Evolutionary conservation across 2,113 vertebrate species (phyloP).

Genomic region (Hippolais icterina): DNA sequence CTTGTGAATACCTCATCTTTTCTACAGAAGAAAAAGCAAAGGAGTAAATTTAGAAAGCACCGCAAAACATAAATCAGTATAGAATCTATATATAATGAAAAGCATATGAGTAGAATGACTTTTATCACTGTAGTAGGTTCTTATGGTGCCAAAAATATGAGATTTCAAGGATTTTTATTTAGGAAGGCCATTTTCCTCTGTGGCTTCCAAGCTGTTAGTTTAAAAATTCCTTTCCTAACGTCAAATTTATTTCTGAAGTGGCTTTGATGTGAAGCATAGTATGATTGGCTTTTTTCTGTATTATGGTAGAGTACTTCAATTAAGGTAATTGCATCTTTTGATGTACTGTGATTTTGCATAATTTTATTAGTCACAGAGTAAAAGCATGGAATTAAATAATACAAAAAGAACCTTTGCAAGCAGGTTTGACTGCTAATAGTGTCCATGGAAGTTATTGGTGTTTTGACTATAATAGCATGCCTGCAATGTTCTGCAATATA

Average conservation of each 20-base stretch:
- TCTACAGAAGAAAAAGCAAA: not conserved
- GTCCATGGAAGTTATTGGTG: not conserved
- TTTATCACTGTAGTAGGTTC: not conserved
- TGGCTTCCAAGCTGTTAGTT: not conserved
- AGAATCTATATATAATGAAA: not conserved
- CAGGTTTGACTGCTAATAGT: not conserved
- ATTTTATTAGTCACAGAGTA: not conserved
- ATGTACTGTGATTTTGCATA: not conserved
- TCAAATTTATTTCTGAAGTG: not conserved
- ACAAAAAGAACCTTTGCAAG: not conserved
- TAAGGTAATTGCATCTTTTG: conserved; percentile 2
- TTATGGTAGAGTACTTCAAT: not conserved
- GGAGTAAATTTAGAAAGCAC: not conserved
- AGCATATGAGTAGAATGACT: not conserved
- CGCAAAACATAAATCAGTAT: not conserved
- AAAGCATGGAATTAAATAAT: not conserved
- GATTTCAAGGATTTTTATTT: not conserved
- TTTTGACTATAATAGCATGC: not conserved
- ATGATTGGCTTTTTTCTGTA: not conserved
- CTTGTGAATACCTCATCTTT: not conserved
- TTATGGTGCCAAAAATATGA: not conserved
- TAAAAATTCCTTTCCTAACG: not conserved
- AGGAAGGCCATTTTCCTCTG: not conserved
- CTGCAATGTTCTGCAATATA: not conserved
- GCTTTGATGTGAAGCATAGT: not conserved